Base-by-base conservation (phyloP, 2,113 vertebrate species). In the Nerophis ophidion region DNA sequence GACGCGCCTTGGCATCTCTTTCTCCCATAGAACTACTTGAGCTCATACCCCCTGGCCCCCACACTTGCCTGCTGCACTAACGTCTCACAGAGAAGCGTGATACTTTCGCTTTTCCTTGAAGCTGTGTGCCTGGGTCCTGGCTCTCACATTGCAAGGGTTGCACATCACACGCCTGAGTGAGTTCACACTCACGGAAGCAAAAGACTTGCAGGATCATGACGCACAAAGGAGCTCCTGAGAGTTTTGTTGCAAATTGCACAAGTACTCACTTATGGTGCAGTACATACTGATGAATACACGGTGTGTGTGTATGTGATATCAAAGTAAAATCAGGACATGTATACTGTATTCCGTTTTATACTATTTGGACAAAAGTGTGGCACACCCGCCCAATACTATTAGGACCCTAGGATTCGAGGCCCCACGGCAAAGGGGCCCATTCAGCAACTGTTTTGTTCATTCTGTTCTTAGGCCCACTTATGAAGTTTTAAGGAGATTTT, bases 21-120 rank as follows among this genome's bases (percentile, higher is more conserved):
- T 61, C 58, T 50, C 68, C 61, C 55, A n/a, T 59, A 61, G 61
- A 65, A 60, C 16, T 9, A 57, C 53, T 50, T 45, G 33, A 65
- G 57, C 48, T 63, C 50, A 34, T 68, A 46, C 48, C 62, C 49
- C 12, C 68, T 26, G 26, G 26, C 61, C 70, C 55, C 64, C 47
- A 76, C 61, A 81, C 80, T 74, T 57, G 70, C 77, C 70, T 85
- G 70, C 76, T 68, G 72, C 76, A 80, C 80, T 81, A 66, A 81
- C 57, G 19, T 74, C 70, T 75, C 72, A 84, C 77, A 70, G 47
- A 65, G 51, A 26, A 52, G 17, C 15, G 26, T 60, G 44, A 4
- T 68, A 60, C 60, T 13, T 36, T 60, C 16, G 10, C 40, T 51
- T 6, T 5, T 15, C 19, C 40, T 44, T 38, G 44, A 38, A 65